Conservation (phyloP, 2,113 vertebrate genomes). For the Sturnus vulgaris region DNA sequence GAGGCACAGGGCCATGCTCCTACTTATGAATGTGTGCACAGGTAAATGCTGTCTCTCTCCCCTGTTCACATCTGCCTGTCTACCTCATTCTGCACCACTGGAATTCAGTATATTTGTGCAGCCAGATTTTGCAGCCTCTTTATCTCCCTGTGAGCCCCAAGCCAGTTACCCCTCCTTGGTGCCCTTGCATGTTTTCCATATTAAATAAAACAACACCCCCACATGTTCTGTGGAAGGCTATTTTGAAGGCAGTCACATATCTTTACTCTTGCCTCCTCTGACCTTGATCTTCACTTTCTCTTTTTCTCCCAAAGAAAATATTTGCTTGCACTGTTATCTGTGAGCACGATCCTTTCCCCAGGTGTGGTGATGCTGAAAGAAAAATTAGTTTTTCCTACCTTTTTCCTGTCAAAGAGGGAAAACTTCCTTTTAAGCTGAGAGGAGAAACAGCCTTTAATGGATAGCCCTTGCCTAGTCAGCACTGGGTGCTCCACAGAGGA, state of each 20-base stretch:
- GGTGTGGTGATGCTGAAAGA: conserved; percentile 65
- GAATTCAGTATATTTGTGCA: conserved; percentile 23
- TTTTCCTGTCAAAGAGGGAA: conserved; percentile 6
- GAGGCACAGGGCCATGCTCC: background rate
- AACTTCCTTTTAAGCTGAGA: conserved; percentile 43
- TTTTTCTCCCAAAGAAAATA: conserved; percentile 70
- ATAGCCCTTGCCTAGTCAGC: conserved; percentile 61
- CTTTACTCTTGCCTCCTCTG: conserved; percentile 60
- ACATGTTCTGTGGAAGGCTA: conserved; percentile 64
- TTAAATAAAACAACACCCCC: conserved; percentile 61
- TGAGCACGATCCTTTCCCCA: conserved; percentile 68
- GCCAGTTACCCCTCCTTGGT: conserved; percentile 40
- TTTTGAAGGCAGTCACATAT: conserved; percentile 24
- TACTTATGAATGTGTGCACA: fast-evolving
- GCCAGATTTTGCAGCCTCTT: conserved; percentile 39
- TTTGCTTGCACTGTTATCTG: conserved; percentile 72
- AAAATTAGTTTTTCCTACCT: conserved; percentile 59
- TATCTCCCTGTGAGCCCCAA: conserved; percentile 54
- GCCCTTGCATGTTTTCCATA: conserved; percentile 62
- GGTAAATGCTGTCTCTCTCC: background rate
- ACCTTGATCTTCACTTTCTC: conserved; percentile 72
- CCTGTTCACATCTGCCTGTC: background rate
- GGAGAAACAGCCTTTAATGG: conserved; percentile 41
- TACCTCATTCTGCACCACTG: background rate
- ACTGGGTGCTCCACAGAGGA: conserved; percentile 18